Conservation (phyloP, 2,888 invertebrate genomes). For the Callimorpha dominula region DNA sequence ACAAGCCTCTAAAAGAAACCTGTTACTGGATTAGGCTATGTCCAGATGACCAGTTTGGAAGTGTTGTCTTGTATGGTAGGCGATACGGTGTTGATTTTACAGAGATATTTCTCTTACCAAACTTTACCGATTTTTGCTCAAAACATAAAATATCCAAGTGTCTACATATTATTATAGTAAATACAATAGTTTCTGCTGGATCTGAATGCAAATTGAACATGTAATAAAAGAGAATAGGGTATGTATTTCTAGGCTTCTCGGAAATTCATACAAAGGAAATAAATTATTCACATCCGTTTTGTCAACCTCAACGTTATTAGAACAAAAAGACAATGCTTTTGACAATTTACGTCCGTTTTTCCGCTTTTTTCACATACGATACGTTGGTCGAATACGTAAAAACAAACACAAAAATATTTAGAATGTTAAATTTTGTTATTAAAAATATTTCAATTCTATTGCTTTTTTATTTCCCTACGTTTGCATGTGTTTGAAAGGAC, state of each 20-base stretch:
- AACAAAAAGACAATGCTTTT: neutral
- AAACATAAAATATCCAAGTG: neutral
- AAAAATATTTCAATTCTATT: neutral
- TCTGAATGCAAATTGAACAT: neutral
- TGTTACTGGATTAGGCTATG: too few species aligned
- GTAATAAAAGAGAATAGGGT: neutral
- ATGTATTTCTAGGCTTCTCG: neutral
- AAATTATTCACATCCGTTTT: neutral
- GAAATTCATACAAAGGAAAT: neutral
- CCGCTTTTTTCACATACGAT: neutral
- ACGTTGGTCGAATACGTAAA: neutral
- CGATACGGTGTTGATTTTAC: too few species aligned
- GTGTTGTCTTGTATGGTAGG: too few species aligned
- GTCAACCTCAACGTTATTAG: neutral
- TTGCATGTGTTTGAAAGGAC: neutral
- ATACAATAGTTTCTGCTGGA: neutral
- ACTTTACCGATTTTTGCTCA: neutral
- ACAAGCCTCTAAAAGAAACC: too few species aligned
- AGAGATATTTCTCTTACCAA: neutral
- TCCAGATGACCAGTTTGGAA: too few species aligned
- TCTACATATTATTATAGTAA: neutral
- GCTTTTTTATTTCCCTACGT: neutral
- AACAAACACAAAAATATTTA: neutral
- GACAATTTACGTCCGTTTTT: neutral
- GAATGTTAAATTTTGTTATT: neutral